Percentiles rank a stretch among this genome's conserved stretches.
Conservation (phyloP, 2,888 invertebrate genomes). For the Endotricha flammealis region DNA sequence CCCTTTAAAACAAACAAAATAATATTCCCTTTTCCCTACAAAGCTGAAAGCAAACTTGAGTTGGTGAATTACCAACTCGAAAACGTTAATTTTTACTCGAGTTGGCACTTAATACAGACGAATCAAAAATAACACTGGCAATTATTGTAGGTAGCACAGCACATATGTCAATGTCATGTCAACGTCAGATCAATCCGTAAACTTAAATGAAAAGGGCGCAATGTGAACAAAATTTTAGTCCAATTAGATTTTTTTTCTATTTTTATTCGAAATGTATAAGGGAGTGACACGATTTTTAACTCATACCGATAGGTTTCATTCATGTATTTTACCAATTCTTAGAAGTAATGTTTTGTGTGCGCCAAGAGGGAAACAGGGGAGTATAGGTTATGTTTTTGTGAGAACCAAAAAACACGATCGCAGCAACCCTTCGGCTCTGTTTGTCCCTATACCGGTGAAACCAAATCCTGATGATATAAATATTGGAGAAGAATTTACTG, state of each 20-base stretch:
- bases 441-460: conserved; percentile 87
- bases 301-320: conserved; percentile 55
- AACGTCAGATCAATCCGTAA: no score
- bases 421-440: conserved; percentile 79
- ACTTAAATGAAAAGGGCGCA: no score
- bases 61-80: no score
- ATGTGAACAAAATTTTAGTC: conserved; percentile 47
- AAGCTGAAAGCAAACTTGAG: no score
- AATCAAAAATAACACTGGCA: no score
- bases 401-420: conserved; percentile 70
- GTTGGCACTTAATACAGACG: no score
- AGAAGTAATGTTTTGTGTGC: conserved; percentile 49
- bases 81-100: no score
- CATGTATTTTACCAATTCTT: conserved; percentile 50
- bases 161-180: no score
- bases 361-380: conserved; percentile 48
- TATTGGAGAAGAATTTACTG: conserved; percentile 92
- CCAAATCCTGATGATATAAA: conserved; percentile 86
- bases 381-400: conserved; percentile 73
- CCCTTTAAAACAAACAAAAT: no score
- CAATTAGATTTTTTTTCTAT: conserved; percentile 29
- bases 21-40: no score
- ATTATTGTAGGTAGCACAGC: no score
- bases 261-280: conserved; percentile 61
- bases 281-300: conserved; percentile 64